phyloP scores from a whole-genome alignment of 2,113 vertebrate species.

The Piprites chloris region DNA sequence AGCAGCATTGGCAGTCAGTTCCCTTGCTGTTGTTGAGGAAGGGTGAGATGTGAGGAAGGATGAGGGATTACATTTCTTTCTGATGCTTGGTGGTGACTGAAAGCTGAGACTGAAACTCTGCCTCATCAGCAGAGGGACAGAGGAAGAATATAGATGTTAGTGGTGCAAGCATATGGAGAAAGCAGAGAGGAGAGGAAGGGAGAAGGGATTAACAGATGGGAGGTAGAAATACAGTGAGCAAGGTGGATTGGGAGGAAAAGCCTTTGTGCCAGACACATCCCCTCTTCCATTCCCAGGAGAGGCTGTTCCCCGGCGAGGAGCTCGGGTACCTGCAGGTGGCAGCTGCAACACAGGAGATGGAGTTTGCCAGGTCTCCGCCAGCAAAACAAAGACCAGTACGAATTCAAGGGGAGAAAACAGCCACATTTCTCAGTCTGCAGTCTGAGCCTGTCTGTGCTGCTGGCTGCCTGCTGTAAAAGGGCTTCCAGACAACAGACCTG shows the following conservation, averaged over 20 bases:
- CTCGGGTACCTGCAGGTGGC: neutral
- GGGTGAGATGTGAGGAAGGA: neutral
- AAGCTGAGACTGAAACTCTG: neutral
- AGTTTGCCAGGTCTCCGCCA: neutral
- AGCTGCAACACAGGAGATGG: neutral
- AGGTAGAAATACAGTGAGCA: neutral
- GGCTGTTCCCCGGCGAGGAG: neutral
- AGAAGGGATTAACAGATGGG: neutral
- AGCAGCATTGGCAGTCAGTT: accelerated
- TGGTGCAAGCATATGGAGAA: neutral
- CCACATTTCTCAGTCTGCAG: neutral
- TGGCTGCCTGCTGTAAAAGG: neutral
- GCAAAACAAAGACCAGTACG: neutral
- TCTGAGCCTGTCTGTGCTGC: neutral
- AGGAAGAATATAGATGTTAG: neutral
- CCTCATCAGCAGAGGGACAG: neutral
- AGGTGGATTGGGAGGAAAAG: neutral
- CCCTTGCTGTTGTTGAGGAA: neutral
- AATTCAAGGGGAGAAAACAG: neutral
- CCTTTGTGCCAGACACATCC: neutral
- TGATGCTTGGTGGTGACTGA: neutral
- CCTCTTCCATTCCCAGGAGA: neutral
- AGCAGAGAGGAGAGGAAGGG: neutral
- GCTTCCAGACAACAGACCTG: neutral
- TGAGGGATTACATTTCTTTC: neutral